Evolutionary conservation across 2,888 invertebrate genomes (phyloP), one percentile per base, ranked within the genome.

Genomic region (Bombylius major): DNA sequence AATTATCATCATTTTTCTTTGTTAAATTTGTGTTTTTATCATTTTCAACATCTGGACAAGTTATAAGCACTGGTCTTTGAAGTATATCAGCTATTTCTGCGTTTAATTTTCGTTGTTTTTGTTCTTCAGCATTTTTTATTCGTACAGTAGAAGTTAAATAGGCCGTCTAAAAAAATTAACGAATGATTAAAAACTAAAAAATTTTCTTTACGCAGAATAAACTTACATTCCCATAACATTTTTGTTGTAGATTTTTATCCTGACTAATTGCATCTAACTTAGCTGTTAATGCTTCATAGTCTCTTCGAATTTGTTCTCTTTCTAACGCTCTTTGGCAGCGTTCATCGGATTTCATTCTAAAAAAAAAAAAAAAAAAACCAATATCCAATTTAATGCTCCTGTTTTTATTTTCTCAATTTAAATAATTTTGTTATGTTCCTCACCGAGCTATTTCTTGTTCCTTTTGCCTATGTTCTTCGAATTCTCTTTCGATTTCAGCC

Each of bases 31-130:
- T 31, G n/a, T 13, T 44, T 11, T 45, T 33, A 14, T 50, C 50
- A 13, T 13, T 33, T 36, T 45, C 34, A 50, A 69, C 60, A 56
- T 70, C 67, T 1, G 71, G 68, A 23, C 71, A 71, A 1, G 72
- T 73, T 14, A 74, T 69, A 12, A 73, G 65, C 3, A 67, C 66
- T 5, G 72, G 70, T n/a, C 68, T 65, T 55, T 65, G 60, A 4
- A 73, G 59, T 56, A 73, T 63, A 60, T 75, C 73, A 60, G 79
- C 77, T 59, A 79, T 72, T 1, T 74, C 77, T 47, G 76, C 72
- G 61, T 81, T 79, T 66, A 82, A 73, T 58, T 75, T 74, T 52
- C 71, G 69, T 61, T 81, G 79, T 48, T 73, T 75, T 23, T 72
- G 70, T 11, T 65, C 63, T 46, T 76, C 72, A 34, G 67, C 62